phyloP scores from a whole-genome alignment of 2,797 vertebrate genomes.

The Dendrocincla fuliginosa region DNA sequence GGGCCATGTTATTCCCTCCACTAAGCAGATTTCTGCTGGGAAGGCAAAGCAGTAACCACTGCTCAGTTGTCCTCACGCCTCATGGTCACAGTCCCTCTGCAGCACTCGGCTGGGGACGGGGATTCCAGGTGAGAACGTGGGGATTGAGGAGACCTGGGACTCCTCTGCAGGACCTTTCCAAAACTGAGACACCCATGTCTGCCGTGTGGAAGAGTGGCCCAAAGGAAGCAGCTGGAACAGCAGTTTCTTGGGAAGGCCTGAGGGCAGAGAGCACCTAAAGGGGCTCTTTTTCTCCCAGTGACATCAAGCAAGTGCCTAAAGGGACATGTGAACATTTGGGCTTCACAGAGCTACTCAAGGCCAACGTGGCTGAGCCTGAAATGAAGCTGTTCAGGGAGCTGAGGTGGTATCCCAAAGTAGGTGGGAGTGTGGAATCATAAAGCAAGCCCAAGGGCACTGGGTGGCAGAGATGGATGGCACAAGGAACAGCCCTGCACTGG shows the following conservation, averaged over 20 bases:
- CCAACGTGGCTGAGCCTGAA: neutral
- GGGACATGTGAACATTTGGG: neutral
- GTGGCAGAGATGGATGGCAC: neutral
- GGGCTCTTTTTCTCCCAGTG: neutral
- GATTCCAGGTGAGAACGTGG: neutral
- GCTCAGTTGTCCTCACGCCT: neutral
- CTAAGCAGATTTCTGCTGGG: slow-evolving; percentile 23
- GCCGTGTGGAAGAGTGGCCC: neutral
- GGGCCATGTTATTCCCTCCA: slow-evolving; percentile 8
- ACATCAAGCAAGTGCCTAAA: neutral
- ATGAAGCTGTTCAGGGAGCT: neutral
- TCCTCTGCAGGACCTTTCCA: neutral
- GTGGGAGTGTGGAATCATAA: neutral
- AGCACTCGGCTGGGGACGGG: neutral
- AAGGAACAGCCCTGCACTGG: neutral
- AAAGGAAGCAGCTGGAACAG: neutral
- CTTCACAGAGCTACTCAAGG: neutral
- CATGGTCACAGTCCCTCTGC: neutral
- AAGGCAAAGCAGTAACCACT: neutral
- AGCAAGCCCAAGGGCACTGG: neutral
- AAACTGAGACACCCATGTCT: neutral
- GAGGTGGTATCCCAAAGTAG: neutral
- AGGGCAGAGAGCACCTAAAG: neutral
- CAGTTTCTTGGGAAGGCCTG: neutral
- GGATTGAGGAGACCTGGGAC: neutral